These are phyloP conservation scores for Dysmachus trigonus DNA, from an alignment of 2,888 invertebrate species.

Conservation along the genomic window DNA sequence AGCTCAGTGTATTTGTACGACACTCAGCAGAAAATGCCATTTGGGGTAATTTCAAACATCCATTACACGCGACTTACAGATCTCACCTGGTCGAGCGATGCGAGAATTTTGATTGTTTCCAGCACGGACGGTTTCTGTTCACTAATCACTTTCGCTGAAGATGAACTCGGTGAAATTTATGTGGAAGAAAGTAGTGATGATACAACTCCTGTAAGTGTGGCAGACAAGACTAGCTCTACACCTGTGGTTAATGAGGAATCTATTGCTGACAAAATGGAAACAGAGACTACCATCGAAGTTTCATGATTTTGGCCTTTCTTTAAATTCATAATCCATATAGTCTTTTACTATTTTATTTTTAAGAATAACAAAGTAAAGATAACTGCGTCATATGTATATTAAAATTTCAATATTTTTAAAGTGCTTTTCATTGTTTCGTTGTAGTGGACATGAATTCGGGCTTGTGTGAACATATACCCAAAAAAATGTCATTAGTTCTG, in stretches of 20 bases:
- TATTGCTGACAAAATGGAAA: not conserved
- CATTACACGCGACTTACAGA: constrained; percentile 91
- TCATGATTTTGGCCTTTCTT: not conserved
- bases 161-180: constrained; percentile 74
- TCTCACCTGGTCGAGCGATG: constrained; percentile 87
- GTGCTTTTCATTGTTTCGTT: no score
- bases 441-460: no score
- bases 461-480: no score
- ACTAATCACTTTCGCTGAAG: constrained; percentile 77
- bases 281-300: not conserved
- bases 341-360: no score
- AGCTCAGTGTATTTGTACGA: constrained; percentile 87
- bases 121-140: constrained; percentile 93
- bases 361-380: no score
- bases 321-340: no score
- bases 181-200: constrained; percentile 54
- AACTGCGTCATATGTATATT: no score
- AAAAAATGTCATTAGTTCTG: no score
- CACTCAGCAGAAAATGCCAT: constrained; percentile 82
- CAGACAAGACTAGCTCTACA: not conserved
- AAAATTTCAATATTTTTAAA: no score
- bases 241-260: not conserved
- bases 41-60: constrained; percentile 83
- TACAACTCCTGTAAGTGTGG: not conserved
- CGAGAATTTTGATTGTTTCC: constrained; percentile 77